phyloP scores from a whole-genome alignment of 1,140 invertebrate genomes.

The Brachionus asplanchnoidis region DNA sequence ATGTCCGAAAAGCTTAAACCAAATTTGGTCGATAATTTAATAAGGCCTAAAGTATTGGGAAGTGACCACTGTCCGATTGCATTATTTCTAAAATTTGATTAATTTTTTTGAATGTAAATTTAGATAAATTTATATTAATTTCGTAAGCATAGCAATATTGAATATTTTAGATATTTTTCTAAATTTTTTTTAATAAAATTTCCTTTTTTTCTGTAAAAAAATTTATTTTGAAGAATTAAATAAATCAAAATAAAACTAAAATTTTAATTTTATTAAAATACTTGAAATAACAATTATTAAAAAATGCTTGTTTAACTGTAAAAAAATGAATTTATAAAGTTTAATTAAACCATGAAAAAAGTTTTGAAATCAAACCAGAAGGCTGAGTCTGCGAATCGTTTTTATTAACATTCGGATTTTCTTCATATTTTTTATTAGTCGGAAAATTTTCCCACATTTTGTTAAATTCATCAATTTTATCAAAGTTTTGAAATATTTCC shows the following conservation, averaged over 20 bases:
- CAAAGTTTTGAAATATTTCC: conserved; percentile 34
- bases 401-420: background rate
- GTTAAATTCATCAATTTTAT: conserved; percentile 13
- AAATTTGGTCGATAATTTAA: conserved; percentile 68
- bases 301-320: background rate
- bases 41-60: conserved; percentile 52
- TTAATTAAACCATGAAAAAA: conserved; percentile 34
- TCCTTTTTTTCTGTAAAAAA: background rate
- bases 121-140: background rate
- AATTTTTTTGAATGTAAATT: background rate
- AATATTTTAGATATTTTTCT: background rate
- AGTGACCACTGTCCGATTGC: conserved; percentile 58
- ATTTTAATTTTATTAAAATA: background rate
- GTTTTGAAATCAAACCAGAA: background rate
- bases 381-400: background rate
- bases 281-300: background rate
- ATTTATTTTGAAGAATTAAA: background rate
- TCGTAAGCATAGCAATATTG: background rate
- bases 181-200: background rate
- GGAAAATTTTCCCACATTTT: conserved; percentile 25
- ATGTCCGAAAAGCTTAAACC: conserved; percentile 68
- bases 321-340: background rate
- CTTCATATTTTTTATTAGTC: background rate
- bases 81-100: conserved; percentile 25
- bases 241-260: background rate